These are phyloP conservation scores for western clawed frog (Xenopus tropicalis) DNA, from an alignment of 2,113 vertebrate species.

Conservation along the genomic window DNA sequence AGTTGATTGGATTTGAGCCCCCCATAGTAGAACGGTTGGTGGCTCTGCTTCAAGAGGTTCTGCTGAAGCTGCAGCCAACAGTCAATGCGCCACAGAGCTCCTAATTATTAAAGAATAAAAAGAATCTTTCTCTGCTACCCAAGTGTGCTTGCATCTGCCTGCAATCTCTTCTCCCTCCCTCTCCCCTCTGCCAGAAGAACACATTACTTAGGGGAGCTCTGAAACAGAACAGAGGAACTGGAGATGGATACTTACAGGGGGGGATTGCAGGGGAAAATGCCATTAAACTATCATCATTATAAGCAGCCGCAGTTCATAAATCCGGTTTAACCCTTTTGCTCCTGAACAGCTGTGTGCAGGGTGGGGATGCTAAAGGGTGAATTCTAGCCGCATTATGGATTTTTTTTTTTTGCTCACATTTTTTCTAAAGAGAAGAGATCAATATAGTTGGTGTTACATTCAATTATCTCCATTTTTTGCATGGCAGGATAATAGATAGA, in stretches of 20 bases:
- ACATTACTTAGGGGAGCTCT: not conserved
- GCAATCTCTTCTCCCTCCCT: too few species aligned
- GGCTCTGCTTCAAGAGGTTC: too few species aligned
- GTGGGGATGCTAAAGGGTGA: not conserved
- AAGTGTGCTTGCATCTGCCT: too few species aligned
- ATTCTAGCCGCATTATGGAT: not conserved
- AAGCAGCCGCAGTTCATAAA: not conserved
- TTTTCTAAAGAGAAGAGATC: not conserved
- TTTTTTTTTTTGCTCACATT: conserved; percentile 1
- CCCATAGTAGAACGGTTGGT: too few species aligned
- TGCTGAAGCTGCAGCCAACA: too few species aligned
- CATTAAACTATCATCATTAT: not conserved
- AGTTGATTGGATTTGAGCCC: too few species aligned
- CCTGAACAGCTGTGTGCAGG: not conserved
- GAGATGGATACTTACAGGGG: not conserved
- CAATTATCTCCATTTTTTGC: conserved; percentile 15
- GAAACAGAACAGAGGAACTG: not conserved
- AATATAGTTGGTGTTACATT: conserved; percentile 1
- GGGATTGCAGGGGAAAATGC: not conserved
- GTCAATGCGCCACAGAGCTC: too few species aligned
- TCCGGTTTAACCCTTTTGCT: not conserved
- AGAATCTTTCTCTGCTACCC: too few species aligned
- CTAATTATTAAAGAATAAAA: too few species aligned
- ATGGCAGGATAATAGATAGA: conserved; percentile 33
- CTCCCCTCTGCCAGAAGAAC: not conserved